Evolutionary conservation across 1,140 invertebrate species (phyloP).

Genomic region (Leptinotarsa undecemlineata): DNA sequence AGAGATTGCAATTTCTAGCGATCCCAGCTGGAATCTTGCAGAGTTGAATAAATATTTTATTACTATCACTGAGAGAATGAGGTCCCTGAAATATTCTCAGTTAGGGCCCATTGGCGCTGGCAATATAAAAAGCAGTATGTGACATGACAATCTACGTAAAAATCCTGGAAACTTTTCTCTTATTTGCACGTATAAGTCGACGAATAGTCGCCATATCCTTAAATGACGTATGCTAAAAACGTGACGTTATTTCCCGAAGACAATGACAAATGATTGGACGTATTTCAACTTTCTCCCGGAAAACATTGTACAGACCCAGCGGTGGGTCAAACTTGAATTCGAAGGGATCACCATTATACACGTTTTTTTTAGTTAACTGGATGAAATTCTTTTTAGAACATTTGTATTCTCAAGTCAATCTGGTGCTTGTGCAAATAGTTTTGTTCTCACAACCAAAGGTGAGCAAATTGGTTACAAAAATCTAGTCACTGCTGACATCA

Average conservation of each 20-base stretch:
- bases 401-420: too few species aligned
- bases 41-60: conserved; percentile 13
- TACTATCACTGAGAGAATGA: conserved; percentile 10
- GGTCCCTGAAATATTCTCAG: conserved; percentile 2
- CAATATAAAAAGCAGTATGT: conserved; percentile 36
- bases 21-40: background rate
- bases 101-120: conserved; percentile 23
- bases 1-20: too few species aligned
- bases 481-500: too few species aligned
- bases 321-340: too few species aligned
- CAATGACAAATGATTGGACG: conserved; percentile 36
- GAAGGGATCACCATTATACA: too few species aligned
- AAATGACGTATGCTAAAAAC: conserved; percentile 38
- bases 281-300: conserved; percentile 27
- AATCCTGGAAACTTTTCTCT: conserved; percentile 37
- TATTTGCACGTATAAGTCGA: conserved; percentile 38
- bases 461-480: too few species aligned
- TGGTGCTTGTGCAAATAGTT: too few species aligned
- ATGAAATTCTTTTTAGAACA: too few species aligned
- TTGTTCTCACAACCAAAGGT: too few species aligned
- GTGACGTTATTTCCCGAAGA: conserved; percentile 36
- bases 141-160: conserved; percentile 39
- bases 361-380: too few species aligned
- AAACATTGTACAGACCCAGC: too few species aligned
- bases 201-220: conserved; percentile 34